Conservation (phyloP, 2,113 vertebrate species). For the Leptobrachium ailaonicum region DNA sequence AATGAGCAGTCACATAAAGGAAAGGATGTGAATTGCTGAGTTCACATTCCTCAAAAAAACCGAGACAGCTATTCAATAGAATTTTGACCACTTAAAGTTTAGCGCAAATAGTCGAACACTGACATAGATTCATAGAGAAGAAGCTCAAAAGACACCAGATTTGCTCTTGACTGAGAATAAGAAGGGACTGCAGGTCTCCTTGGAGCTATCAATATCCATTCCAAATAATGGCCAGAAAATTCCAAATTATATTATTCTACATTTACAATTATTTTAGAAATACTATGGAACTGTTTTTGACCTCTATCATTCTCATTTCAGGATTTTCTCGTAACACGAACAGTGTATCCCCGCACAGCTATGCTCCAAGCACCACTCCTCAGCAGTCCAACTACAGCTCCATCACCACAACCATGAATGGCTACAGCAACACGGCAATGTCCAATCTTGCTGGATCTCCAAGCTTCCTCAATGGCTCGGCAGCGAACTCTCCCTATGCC, state of each 20-base stretch:
- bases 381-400: slow-evolving; percentile 96
- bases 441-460: slow-evolving; percentile 95
- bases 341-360: slow-evolving; percentile 95
- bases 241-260: no score
- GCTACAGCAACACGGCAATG: slow-evolving; percentile 93
- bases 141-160: no score
- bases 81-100: no score
- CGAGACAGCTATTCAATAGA: no score
- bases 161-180: no score
- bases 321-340: slow-evolving; percentile 96
- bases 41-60: no score
- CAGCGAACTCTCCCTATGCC: slow-evolving; percentile 97
- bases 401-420: slow-evolving; percentile 95
- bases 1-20: neutral
- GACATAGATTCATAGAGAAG: no score
- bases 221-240: no score
- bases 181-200: no score
- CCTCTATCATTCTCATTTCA: slow-evolving; percentile 55
- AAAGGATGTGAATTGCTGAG: neutral
- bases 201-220: no score
- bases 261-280: no score
- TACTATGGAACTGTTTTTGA: neutral
- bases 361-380: slow-evolving; percentile 94
- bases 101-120: no score
- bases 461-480: slow-evolving; percentile 95